These are phyloP conservation scores for Thymelicus acteon DNA, from an alignment of 2,888 invertebrate species.

Conservation along the genomic window DNA sequence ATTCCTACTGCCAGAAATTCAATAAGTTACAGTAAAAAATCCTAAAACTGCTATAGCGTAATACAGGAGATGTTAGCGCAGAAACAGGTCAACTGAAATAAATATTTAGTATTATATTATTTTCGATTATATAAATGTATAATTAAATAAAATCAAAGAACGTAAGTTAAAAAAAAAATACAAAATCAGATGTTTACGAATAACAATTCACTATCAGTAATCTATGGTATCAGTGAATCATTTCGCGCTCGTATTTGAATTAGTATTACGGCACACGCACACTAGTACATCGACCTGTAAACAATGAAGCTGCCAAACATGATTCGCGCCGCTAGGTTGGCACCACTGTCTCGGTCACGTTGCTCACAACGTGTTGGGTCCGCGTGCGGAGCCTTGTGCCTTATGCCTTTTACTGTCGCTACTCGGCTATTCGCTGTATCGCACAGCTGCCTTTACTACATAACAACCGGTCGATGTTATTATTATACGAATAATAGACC, in stretches of 20 bases:
- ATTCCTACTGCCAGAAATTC: too few species aligned
- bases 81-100: too few species aligned
- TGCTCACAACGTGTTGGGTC: constrained; percentile 72
- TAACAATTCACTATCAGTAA: background rate
- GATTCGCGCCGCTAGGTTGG: constrained; percentile 58
- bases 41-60: too few species aligned
- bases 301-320: constrained; percentile 55
- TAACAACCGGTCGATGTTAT: constrained; percentile 44
- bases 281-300: constrained; percentile 55
- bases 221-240: constrained; percentile 7
- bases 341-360: constrained; percentile 69
- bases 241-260: constrained; percentile 39
- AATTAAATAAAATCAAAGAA: too few species aligned
- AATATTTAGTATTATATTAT: too few species aligned
- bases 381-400: constrained; percentile 70
- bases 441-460: constrained; percentile 43
- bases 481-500: constrained; percentile 44
- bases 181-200: constrained; percentile 1
- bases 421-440: constrained; percentile 26
- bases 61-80: too few species aligned
- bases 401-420: constrained; percentile 41
- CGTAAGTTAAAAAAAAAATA: too few species aligned
- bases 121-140: too few species aligned
- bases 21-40: too few species aligned
- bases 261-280: constrained; percentile 48